Conservation (phyloP, 2,888 invertebrate species). For the Elysia crispata region DNA sequence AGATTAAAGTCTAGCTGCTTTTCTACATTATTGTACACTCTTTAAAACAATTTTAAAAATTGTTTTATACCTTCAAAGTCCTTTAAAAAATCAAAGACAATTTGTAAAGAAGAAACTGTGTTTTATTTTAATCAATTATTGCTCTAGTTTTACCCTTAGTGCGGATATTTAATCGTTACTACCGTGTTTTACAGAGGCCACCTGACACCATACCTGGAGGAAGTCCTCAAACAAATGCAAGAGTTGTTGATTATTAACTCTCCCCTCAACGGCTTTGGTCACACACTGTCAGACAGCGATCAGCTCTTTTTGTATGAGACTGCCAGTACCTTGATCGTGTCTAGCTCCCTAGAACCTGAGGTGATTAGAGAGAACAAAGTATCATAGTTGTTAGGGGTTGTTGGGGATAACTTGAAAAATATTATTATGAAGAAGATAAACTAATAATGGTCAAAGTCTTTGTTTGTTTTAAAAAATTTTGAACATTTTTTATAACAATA, state of each 20-base stretch:
- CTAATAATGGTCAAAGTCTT: background rate
- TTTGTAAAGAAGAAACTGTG: background rate
- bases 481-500: no score
- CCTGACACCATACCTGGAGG: constrained; percentile 78
- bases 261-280: constrained; percentile 75
- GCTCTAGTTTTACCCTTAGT: no score
- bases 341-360: constrained; percentile 78
- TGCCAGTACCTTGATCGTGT: constrained; percentile 80
- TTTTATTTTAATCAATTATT: background rate
- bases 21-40: no score
- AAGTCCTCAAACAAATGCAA: constrained; percentile 79
- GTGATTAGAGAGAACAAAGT: constrained; percentile 61
- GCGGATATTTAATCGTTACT: no score
- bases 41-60: no score
- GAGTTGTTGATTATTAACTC: constrained; percentile 79
- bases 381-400: no score
- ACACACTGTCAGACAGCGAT: constrained; percentile 79
- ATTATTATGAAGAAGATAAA: no score
- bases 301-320: constrained; percentile 82
- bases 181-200: constrained; percentile 68
- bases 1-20: no score
- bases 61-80: no score
- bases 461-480: background rate
- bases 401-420: no score
- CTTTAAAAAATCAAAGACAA: no score